Evolutionary conservation across 2,113 vertebrate species (phyloP).

Genomic region (Dermatemys mawii): DNA sequence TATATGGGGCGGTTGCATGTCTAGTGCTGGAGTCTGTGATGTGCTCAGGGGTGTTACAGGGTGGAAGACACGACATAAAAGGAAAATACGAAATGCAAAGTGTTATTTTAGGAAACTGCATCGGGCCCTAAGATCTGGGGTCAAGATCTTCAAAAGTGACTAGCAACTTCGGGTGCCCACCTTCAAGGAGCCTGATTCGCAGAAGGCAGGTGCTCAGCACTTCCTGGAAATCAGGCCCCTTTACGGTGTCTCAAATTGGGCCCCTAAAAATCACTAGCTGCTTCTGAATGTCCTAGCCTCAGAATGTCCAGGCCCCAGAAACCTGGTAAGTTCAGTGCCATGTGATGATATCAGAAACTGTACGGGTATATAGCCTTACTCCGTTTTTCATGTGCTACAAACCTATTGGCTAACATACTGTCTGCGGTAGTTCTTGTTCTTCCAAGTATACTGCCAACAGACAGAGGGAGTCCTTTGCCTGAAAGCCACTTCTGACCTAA

Average conservation of each 20-base stretch:
- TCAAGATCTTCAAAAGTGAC: not conserved
- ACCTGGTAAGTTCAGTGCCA: not conserved
- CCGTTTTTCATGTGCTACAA: constrained; percentile 30
- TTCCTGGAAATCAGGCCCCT: not conserved
- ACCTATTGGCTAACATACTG: not conserved
- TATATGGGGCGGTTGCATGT: not conserved
- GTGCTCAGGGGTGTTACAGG: not conserved
- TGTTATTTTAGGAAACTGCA: not conserved
- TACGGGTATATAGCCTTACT: not conserved
- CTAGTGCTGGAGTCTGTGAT: not conserved
- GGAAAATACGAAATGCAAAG: not conserved
- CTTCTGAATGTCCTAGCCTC: not conserved
- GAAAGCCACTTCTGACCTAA: constrained; percentile 32
- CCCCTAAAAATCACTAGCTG: not conserved
- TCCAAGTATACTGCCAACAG: constrained; percentile 37
- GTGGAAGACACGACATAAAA: not conserved
- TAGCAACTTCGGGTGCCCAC: not conserved
- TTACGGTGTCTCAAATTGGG: not conserved
- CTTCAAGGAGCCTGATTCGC: not conserved
- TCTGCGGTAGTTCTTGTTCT: constrained; percentile 41
- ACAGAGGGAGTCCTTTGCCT: constrained; percentile 72
- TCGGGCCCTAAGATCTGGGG: not conserved
- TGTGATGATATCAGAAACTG: not conserved
- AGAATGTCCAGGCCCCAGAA: rapidly evolving
- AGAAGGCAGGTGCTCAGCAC: not conserved